Evolutionary conservation across 2,888 invertebrate species (phyloP).

Genomic region (Torymus tubicola): DNA sequence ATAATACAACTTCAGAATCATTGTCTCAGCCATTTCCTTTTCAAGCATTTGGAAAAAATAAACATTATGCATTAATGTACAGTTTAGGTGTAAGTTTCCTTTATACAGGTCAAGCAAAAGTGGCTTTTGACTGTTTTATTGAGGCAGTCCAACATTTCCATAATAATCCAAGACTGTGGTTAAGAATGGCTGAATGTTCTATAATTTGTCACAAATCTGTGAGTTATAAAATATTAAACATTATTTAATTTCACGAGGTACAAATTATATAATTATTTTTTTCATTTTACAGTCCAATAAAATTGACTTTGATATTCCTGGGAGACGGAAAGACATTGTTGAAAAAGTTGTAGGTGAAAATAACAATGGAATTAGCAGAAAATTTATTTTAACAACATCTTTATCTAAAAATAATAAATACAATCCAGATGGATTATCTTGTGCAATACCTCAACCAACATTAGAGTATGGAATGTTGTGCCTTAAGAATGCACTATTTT

Average conservation of each 20-base stretch:
- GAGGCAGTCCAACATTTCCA: constrained; percentile 91
- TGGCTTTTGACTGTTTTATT: constrained; percentile 94
- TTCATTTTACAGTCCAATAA: constrained; percentile 79
- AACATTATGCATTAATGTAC: constrained; percentile 84
- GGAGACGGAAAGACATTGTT: constrained; percentile 80
- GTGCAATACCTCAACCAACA: constrained; percentile 91
- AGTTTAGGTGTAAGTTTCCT: constrained; percentile 91
- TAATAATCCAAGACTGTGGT: constrained; percentile 93
- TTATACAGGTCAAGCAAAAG: constrained; percentile 86
- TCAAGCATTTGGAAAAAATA: constrained; percentile 81
- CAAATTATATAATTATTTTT: background rate
- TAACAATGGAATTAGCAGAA: constrained; percentile 79
- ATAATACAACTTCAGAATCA: constrained; percentile 22
- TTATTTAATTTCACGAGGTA: background rate
- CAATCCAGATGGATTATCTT: constrained; percentile 83
- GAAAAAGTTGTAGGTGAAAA: constrained; percentile 77
- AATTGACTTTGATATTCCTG: constrained; percentile 80
- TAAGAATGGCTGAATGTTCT: constrained; percentile 95
- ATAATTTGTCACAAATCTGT: constrained; percentile 83
- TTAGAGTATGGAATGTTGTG: constrained; percentile 94
- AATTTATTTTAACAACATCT: constrained; percentile 80
- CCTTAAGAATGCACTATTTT: constrained; percentile 87
- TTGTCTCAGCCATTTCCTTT: constrained; percentile 75
- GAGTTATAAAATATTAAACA: constrained; percentile 66
- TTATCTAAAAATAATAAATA: constrained; percentile 79